Evolutionary conservation across 2,113 vertebrate genomes (phyloP), one percentile per base, ranked within the genome.

Genomic region (Cardinalis cardinalis): DNA sequence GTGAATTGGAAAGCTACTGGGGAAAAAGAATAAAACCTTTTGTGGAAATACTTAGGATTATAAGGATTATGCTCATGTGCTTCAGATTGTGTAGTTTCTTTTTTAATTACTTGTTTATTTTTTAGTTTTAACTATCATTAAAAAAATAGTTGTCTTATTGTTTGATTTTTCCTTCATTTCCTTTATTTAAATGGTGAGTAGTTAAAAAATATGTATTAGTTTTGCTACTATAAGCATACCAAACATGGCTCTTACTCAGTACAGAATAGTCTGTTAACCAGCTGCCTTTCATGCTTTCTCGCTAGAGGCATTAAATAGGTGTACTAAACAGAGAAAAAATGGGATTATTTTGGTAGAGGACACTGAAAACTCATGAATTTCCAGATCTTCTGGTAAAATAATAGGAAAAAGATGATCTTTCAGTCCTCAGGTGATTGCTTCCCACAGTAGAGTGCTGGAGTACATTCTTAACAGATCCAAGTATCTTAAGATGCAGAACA

Each of bases 1-100:
- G 86, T 70, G 38, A 92, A 70, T 6, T 96, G 94, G 94, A 94
- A 95, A 93, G 56, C 87, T 77, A 16, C 73, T 61, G n/a, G 64
- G 69, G 36, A 51, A 79, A 90, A 95, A 96, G 91, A 94, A 92
- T 86, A 94, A 94, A 92, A 73, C 84, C 88, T 92, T 94, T 46
- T 94, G 91, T 95, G 76, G 69, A 87, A 79, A 73, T 63, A 58
- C 74, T 94, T 72, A 79, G 94, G 90, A 94, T 96, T 96, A 94
- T 49, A 84, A 76, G 90, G 92, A 94, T 96, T 96, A 96, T 46
- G 78, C 80, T 95, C 95, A 95, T 94, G 89, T 95, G 96, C 84
- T 95, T 97, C 87, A 95, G 96, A 95, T 95, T 75, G 28, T 73
- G 29, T 71, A 73, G 66, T 86, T 96, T 88, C 48, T 93, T 94